Evolutionary conservation across 2,113 vertebrate genomes (phyloP).

Genomic region (Dinomys branickii): DNA sequence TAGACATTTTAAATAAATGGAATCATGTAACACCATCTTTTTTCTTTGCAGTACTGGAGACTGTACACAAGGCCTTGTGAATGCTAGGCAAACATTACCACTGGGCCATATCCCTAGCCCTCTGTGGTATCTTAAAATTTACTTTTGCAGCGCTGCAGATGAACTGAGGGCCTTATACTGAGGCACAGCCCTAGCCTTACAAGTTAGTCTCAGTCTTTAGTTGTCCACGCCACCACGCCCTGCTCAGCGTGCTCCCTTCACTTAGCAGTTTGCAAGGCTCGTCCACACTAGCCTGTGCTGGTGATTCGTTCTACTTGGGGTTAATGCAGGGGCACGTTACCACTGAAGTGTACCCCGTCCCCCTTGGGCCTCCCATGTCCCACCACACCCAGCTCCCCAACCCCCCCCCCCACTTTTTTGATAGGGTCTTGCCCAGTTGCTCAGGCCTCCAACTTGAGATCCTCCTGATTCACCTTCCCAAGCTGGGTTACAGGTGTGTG

Average conservation of each 20-base stretch:
- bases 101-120: neutral
- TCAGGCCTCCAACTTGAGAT: neutral
- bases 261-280: neutral
- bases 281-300: neutral
- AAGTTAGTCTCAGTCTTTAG: neutral
- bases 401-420: neutral
- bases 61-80: too few species aligned
- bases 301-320: neutral
- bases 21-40: neutral
- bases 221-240: neutral
- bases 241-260: neutral
- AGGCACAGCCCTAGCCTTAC: neutral
- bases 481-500: neutral
- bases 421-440: neutral
- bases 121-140: neutral
- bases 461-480: neutral
- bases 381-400: neutral
- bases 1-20: neutral
- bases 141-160: neutral
- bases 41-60: neutral
- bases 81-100: neutral
- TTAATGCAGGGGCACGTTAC: neutral
- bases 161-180: neutral
- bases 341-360: too few species aligned
- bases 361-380: neutral